Evolutionary conservation across 1,140 invertebrate genomes (phyloP), one percentile per base, ranked within the genome.

Genomic region (Ridgeia piscesae): DNA sequence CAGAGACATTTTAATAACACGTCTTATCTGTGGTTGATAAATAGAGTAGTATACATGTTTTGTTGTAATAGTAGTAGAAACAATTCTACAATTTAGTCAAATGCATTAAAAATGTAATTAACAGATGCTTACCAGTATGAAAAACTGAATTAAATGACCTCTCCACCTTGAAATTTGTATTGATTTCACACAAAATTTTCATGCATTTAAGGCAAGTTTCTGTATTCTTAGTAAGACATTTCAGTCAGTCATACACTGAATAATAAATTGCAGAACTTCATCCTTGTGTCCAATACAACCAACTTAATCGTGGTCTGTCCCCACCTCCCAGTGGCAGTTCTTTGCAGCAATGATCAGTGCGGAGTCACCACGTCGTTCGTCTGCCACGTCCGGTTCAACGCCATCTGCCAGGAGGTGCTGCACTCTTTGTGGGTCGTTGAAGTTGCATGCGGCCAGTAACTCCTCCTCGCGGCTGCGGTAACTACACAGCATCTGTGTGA

Each of bases 251-350:
- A n/a, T n/a, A n/a, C n/a, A 42, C 58, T 77, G 58, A 21, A 77
- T 77, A 77, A 77, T 77, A 77, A 77, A 77, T 77, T 21, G 27
- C 58, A 27, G 58, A 4, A 21, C 17, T 77, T 21, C 58, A 27
- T 50, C 48, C 48, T 21, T 0, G 21, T 11, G 48, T 8, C 21
- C 48, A 50, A 50, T 21, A 50, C 21, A 50, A 21, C 21, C 8
- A 50, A 50, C 8, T 77, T 77, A 77, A 77, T 77, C 27, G 58
- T 77, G 58, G 58, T 77, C 58, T 77, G 27, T 27, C 58, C 58
- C 27, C 58, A 91, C 50, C 91, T 91, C 91, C 34, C 35, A 58
- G 34, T 91, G 35, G 91, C 91, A n/a, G 91, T 42, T 42, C 50
- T 48, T 91, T 1, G 91, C 91, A 33, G 91, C 91, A 33, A 91